Conservation (phyloP, 1,140 invertebrate species). For the Drosophila ambigua region DNA sequence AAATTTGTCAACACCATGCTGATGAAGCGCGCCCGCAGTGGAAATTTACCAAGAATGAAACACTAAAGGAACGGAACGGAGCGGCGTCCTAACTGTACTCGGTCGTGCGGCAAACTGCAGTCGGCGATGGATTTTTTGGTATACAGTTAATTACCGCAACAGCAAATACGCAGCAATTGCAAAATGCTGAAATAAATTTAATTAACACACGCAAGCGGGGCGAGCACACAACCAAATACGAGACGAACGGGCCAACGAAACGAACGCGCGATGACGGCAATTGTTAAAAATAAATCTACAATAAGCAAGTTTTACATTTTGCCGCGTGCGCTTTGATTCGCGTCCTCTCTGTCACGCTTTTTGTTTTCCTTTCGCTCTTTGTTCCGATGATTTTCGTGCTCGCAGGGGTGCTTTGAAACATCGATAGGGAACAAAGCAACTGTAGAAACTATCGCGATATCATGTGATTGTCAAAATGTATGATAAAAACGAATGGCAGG, state of each 20-base stretch:
- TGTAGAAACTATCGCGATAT: slow-evolving; percentile 37
- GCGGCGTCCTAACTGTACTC: slow-evolving; percentile 36
- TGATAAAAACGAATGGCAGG: slow-evolving; percentile 52
- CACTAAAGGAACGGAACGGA: slow-evolving; percentile 18
- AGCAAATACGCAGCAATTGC: slow-evolving; percentile 56
- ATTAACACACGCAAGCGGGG: slow-evolving; percentile 61
- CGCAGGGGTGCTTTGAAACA: too few relatives aligned
- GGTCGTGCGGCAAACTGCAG: slow-evolving; percentile 43
- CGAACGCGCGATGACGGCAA: slow-evolving; percentile 62
- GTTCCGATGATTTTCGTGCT: too few relatives aligned
- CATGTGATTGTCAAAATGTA: slow-evolving; percentile 66
- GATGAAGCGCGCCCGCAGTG: slow-evolving; percentile 41
- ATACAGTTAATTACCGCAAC: slow-evolving; percentile 58
- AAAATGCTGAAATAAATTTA: slow-evolving; percentile 63
- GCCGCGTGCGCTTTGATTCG: slow-evolving; percentile 55
- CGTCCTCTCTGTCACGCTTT: slow-evolving; percentile 42
- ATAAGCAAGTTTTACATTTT: slow-evolving; percentile 63
- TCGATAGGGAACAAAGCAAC: neutral
- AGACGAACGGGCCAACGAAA: slow-evolving; percentile 19
- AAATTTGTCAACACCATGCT: slow-evolving; percentile 82
- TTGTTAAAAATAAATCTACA: slow-evolving; percentile 77
- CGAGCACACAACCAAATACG: slow-evolving; percentile 39
- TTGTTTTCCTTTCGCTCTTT: slow-evolving; percentile 48
- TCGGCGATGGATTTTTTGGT: slow-evolving; percentile 32
- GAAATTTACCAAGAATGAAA: slow-evolving; percentile 69